Evolutionary conservation across 92 coral and sea anemone species (phyloP).

Genomic region (Diadumene lineata): DNA sequence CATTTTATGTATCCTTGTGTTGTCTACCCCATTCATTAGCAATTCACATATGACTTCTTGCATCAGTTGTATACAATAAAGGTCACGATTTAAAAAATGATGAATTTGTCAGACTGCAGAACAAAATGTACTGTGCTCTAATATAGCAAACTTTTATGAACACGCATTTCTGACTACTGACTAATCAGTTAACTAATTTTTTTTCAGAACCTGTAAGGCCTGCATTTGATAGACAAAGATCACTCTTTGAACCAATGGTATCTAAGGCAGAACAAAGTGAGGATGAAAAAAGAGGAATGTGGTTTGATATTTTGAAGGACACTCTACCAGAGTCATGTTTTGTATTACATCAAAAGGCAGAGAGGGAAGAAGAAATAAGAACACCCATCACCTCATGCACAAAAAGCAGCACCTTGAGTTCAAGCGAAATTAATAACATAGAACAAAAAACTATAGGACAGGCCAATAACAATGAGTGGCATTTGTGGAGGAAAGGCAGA

Average conservation of each 20-base stretch:
- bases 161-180: too few relatives aligned
- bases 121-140: too few relatives aligned
- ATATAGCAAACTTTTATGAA: too few relatives aligned
- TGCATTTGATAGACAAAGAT: constrained; percentile 40
- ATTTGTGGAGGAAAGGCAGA: constrained; percentile 33
- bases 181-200: too few relatives aligned
- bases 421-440: not conserved
- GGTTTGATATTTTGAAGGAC: constrained; percentile 24
- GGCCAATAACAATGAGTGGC: constrained; percentile 33
- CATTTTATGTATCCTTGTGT: too few relatives aligned
- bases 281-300: constrained; percentile 33
- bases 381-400: too few relatives aligned
- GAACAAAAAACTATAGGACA: constrained; percentile 43
- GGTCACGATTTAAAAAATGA: too few relatives aligned
- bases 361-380: not conserved
- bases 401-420: too few relatives aligned
- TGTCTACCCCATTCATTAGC: too few relatives aligned
- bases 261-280: constrained; percentile 21
- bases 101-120: too few relatives aligned
- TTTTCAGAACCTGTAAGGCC: constrained; percentile 15
- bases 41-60: too few relatives aligned
- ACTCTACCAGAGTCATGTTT: constrained; percentile 47
- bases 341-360: not conserved
- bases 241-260: constrained; percentile 32
- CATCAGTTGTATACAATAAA: too few relatives aligned